Conservation (phyloP, 1,140 invertebrate species). For the Battus philenor region DNA sequence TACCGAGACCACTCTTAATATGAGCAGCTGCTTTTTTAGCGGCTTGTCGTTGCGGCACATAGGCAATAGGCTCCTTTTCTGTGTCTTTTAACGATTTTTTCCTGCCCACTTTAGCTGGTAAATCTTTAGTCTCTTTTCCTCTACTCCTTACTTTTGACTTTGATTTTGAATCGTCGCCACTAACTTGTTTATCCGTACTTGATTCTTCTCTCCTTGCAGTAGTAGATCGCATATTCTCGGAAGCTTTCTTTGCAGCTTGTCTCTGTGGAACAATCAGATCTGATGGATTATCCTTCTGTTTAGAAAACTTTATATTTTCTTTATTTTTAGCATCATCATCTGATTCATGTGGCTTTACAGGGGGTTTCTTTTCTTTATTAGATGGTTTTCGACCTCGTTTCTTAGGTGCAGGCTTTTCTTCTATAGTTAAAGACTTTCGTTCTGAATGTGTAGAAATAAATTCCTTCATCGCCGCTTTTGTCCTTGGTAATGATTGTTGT, state of each 20-base stretch:
- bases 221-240: constrained; percentile 87
- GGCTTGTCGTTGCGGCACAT: constrained; percentile 92
- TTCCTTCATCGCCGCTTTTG: constrained; percentile 90
- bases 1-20: constrained; percentile 86
- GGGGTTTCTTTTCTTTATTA: constrained; percentile 58
- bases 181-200: constrained; percentile 47
- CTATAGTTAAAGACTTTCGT: constrained; percentile 46
- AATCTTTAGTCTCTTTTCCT: constrained; percentile 56
- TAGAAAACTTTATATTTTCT: constrained; percentile 76
- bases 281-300: constrained; percentile 82
- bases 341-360: constrained; percentile 59
- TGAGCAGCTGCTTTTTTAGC: constrained; percentile 94
- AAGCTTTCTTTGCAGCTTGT: constrained; percentile 93
- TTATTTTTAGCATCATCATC: constrained; percentile 73
- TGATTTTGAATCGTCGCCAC: constrained; percentile 55
- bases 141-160: constrained; percentile 67
- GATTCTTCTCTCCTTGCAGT: constrained; percentile 68
- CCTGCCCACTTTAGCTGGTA: constrained; percentile 69
- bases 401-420: constrained; percentile 67
- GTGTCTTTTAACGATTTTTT: constrained; percentile 72
- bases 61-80: constrained; percentile 84
- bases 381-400: constrained; percentile 60
- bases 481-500: constrained; percentile 81
- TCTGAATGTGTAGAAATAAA: constrained; percentile 76
- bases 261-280: constrained; percentile 93